A percentile compares a stretch with the other conserved stretches of the same genome.
phyloP scores from a whole-genome alignment of 2,113 vertebrate genomes.

The Callithrix jacchus region DNA sequence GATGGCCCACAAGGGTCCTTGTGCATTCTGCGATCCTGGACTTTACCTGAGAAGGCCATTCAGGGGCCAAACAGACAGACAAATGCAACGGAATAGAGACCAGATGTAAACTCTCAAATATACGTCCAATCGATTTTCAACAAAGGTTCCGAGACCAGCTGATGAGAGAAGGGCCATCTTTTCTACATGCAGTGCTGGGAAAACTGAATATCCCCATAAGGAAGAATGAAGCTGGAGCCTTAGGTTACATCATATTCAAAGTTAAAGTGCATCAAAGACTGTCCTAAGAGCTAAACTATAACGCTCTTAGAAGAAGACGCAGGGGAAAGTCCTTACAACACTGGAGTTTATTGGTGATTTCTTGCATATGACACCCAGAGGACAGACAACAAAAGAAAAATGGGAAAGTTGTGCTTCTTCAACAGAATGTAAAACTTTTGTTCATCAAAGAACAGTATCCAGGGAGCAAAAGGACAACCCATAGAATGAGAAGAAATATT shows the following conservation, averaged over 20 bases:
- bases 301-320: neutral
- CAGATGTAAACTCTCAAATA: neutral
- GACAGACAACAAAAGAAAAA: neutral
- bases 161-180: neutral
- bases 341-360: rapidly evolving
- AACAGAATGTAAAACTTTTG: neutral
- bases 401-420: neutral
- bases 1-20: rapidly evolving
- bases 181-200: neutral
- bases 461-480: neutral
- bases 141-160: neutral
- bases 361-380: neutral
- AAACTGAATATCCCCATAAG: neutral
- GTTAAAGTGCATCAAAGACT: neutral
- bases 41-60: neutral
- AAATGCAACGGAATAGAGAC: neutral
- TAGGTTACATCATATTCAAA: neutral
- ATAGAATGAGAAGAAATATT: neutral
- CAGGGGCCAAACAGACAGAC: neutral
- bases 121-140: rapidly evolving
- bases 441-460: neutral
- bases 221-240: neutral
- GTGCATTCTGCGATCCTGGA: neutral
- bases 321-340: too few relatives aligned
- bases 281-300: neutral